A percentile compares a stretch with the other conserved stretches of the same genome.
Evolutionary conservation across 2,797 vertebrate species (phyloP).

Genomic region (Apodemus agrarius): DNA sequence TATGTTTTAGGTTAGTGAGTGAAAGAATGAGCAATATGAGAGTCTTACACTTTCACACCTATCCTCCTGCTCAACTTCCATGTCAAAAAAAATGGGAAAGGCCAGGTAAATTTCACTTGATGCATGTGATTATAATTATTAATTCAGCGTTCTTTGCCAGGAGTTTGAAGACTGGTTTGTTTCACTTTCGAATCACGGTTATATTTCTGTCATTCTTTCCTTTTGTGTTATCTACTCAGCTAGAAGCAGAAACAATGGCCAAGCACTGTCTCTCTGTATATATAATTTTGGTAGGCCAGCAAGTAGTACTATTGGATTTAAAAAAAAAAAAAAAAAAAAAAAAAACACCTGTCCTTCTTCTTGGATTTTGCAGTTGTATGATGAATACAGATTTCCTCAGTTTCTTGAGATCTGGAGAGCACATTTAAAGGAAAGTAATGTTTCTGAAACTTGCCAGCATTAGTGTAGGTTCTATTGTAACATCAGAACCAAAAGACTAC

Average conservation of each 20-base stretch:
- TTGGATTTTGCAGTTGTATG: not conserved
- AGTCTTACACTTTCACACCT: not conserved
- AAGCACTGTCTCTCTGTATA: not conserved
- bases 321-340: too few species aligned
- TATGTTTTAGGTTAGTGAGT: not conserved
- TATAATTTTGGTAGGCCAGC: accelerated
- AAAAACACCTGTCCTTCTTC: not conserved
- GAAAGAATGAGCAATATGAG: not conserved
- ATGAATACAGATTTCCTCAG: not conserved
- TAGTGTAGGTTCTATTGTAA: not conserved
- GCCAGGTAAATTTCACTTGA: not conserved
- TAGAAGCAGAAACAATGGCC: not conserved
- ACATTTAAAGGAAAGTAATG: not conserved
- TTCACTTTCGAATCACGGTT: not conserved
- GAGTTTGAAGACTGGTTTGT: not conserved
- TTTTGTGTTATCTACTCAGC: not conserved
- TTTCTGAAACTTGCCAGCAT: not conserved
- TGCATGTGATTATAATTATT: not conserved
- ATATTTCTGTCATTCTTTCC: not conserved
- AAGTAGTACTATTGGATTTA: not conserved
- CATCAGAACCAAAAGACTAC: not conserved
- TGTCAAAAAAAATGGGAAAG: not conserved
- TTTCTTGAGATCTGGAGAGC: not conserved
- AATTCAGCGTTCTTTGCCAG: not conserved
- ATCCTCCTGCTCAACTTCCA: not conserved